Evolutionary conservation across 2,113 vertebrate genomes (phyloP), one percentile per base, ranked within the genome.

Genomic region (Etheostoma cragini): DNA sequence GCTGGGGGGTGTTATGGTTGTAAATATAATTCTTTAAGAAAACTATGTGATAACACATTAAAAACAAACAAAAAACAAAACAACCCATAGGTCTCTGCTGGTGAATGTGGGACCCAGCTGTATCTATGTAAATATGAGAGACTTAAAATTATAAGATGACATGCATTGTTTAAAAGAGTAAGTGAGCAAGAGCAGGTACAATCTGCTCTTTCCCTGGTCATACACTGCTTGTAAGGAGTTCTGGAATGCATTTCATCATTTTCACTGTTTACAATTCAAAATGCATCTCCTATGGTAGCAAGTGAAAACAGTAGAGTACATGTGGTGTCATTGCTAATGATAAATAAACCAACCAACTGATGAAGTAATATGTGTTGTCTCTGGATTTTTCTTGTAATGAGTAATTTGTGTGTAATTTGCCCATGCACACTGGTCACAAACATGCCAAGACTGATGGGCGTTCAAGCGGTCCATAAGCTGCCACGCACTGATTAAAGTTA

Each of bases 321-420:
- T 91, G 94, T 95, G 93, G 93, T 95, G 95, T 96, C 95, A 93
- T 92, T 95, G 95, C 94, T 95, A 93, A 96, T 94, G 94, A 93
- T 94, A 95, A 99, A 98, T 97, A 97, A 97, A 97, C 94, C 93
- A 93, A 96, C 92, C 94, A 93, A 95, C 92, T 92, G 92, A 91
- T 89, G 87, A 93, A 87, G 77, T 80, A 42, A 89, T 2, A 53
- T 16, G 49, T 68, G 54, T 75, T 60, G 85, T 88, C 65, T 89
- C 30, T 70, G 79, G 45, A 61, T 66, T 78, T 78, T 65, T 82
- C 10, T 74, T 35, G 2, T 42, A 22, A 16, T 22, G 26, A 30
- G 2, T 1, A 11, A 42, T 42, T 10, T 42, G 38, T 42, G 10
- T 11, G 35, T 38, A 38, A 26, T 45, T 60, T 58, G 15, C 5